These are phyloP conservation scores for Carassius gibelio DNA, from an alignment of 2,113 vertebrate species.

Conservation along the genomic window DNA sequence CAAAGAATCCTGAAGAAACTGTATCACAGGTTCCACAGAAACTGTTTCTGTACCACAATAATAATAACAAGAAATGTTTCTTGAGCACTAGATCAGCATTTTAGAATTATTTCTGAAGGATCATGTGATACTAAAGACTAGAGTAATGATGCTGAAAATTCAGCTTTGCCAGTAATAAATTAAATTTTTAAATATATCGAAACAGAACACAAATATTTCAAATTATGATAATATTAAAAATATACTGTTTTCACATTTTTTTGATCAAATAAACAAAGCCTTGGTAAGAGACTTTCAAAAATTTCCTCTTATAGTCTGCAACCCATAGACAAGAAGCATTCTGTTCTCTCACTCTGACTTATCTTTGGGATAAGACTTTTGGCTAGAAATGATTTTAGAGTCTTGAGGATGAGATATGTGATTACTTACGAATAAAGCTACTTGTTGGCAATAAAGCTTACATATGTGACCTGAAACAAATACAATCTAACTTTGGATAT, in stretches of 20 bases:
- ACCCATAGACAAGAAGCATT: conserved; percentile 40
- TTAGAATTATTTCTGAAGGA: background rate
- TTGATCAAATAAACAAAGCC: too few relatives aligned
- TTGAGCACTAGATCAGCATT: background rate
- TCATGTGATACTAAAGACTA: background rate
- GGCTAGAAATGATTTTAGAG: conserved; percentile 43
- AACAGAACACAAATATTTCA: background rate
- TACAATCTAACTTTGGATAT: background rate
- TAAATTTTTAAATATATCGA: background rate
- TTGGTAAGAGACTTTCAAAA: too few relatives aligned
- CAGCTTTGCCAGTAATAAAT: background rate
- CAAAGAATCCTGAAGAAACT: background rate
- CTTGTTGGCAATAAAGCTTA: background rate
- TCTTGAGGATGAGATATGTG: conserved; percentile 6
- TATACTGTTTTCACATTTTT: background rate
- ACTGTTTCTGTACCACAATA: background rate
- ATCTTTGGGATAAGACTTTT: conserved; percentile 46
- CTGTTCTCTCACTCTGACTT: conserved; percentile 32
- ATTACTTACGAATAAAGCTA: background rate
- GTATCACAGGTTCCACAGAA: background rate
- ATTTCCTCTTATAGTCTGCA: conserved; percentile 7
- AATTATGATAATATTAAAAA: background rate
- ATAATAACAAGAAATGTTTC: background rate
- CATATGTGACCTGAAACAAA: background rate
- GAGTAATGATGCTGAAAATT: background rate